Base-by-base conservation (phyloP, 2,888 invertebrate species). In the Athalia cordata region DNA sequence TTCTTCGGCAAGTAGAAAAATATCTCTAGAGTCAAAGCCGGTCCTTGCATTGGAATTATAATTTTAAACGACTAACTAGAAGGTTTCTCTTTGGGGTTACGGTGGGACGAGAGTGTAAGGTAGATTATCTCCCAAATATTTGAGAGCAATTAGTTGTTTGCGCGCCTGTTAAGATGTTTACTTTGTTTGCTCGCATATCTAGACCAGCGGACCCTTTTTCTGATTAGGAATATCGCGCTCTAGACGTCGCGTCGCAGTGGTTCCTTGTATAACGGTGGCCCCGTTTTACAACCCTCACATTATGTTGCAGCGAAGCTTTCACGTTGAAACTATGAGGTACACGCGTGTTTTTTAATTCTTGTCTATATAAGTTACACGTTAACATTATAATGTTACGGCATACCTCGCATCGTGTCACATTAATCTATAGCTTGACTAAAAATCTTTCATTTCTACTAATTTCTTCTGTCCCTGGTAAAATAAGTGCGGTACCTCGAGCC, bases 141-240 rank as follows among this genome's bases (percentile, higher is more conserved):
- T 89, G 88, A 87, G 84, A 82, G 85, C 86, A 89, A 89, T 89
- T 89, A 89, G 86, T 82, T 89, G 87, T 89, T 89, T 89, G 85
- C 87, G 81, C 85, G 84, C 86, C 82, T 81, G 80, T 62, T 64
- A 75, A 75, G 75, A 52, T 87, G 86, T 88, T 88, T 89, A 85
- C 88, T 84, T 83, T 82, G 84, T 86, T 86, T 83, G 81, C 82
- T 61, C 13, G 72, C 85, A 81, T 87, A 88, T 88, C 86, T 85
- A 86, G 86, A 86, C 83, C 85, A 83, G 70, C 81, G 82, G 83
- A 82, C 83, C 84, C 77, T 67, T 49, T 65, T 67, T 52, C 13
- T 57, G 67, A 68, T 78, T 64, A 72, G 55, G 62, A 55, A 29
- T 29, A 29, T 62, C 50, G 49, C 50, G 75, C 47, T 49, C 15